phyloP scores from a whole-genome alignment of 2,113 vertebrate genomes.

The Vidua macroura region DNA sequence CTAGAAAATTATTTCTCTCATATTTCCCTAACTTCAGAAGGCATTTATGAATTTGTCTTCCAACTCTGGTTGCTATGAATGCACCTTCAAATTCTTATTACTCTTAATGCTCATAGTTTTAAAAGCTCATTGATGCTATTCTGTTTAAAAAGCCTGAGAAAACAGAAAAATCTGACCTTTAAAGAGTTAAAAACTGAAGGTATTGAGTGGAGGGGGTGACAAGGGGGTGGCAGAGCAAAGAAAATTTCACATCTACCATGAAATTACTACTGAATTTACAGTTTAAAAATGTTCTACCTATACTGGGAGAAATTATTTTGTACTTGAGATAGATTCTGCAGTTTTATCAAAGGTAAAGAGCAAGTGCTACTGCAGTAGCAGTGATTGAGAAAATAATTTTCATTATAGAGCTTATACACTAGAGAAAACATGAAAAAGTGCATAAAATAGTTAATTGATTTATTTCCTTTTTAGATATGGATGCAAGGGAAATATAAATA shows the following conservation, averaged over 20 bases:
- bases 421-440: background rate
- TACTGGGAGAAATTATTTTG: background rate
- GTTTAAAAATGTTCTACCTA: background rate
- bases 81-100: background rate
- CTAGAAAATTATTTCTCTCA: background rate
- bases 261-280: constrained; percentile 23
- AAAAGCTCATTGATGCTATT: background rate
- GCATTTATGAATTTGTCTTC: background rate
- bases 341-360: constrained; percentile 12
- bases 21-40: background rate
- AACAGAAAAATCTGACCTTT: background rate
- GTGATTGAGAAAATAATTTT: constrained; percentile 29
- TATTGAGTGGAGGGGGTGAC: background rate
- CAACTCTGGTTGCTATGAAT: background rate
- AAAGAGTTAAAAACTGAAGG: constrained; percentile 1
- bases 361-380: background rate
- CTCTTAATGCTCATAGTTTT: background rate
- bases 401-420: background rate
- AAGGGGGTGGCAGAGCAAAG: background rate
- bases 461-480: background rate
- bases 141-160: background rate
- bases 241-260: background rate
- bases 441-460: background rate
- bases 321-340: background rate
- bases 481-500: background rate